These are phyloP conservation scores for Paracanthobrama guichenoti DNA, from an alignment of 2,113 vertebrate species.

Conservation along the genomic window DNA sequence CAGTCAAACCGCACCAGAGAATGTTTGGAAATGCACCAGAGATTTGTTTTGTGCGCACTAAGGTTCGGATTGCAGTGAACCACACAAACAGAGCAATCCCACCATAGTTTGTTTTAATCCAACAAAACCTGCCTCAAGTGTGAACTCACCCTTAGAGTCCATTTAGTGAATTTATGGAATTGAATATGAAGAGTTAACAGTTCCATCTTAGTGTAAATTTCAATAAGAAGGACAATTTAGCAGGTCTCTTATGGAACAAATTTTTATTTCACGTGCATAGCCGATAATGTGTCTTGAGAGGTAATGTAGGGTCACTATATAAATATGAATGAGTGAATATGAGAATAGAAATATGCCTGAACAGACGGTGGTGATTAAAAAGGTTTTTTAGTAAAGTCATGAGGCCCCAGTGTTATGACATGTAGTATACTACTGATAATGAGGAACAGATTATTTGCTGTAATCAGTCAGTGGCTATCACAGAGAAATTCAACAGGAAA, in stretches of 20 bases:
- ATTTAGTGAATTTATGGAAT: background rate
- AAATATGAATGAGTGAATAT: slow-evolving; percentile 23
- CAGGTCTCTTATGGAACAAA: slow-evolving; percentile 6
- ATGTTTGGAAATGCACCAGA: too few relatives aligned
- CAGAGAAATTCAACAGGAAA: background rate
- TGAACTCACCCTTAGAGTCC: background rate
- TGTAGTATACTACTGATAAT: slow-evolving; percentile 4
- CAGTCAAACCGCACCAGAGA: too few relatives aligned
- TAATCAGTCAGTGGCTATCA: background rate
- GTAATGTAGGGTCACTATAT: slow-evolving; percentile 9
- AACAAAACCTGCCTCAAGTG: too few relatives aligned
- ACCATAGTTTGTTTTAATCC: too few relatives aligned
- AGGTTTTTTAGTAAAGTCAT: slow-evolving; percentile 23
- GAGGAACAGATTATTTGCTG: slow-evolving; percentile 15
- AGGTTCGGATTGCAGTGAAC: too few relatives aligned
- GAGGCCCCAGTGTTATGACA: background rate
- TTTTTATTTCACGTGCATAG: slow-evolving; percentile 16
- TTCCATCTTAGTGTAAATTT: background rate
- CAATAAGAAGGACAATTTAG: background rate
- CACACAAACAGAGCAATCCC: too few relatives aligned
- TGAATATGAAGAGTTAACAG: background rate
- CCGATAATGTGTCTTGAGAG: slow-evolving; percentile 5
- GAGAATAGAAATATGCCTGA: background rate
- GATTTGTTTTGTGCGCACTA: too few relatives aligned
- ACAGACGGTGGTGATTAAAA: slow-evolving; percentile 40